Conservation (phyloP, 1,140 invertebrate genomes). For the Epicauta chinensis region DNA sequence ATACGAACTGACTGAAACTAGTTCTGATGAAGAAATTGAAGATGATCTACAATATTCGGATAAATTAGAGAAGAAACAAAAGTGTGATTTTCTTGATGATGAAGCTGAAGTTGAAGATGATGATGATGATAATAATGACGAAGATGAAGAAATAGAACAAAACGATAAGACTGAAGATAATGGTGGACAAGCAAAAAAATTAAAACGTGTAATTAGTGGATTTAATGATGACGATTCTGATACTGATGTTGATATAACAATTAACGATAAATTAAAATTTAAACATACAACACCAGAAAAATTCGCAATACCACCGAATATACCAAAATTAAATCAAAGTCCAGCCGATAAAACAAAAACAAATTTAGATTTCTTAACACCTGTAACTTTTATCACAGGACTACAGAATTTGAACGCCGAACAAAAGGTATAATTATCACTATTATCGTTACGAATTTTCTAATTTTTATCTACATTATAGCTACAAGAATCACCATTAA, state of each 20-base stretch:
- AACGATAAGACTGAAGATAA: slow-evolving; percentile 33
- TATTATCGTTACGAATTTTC: slow-evolving; percentile 7
- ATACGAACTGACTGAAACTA: slow-evolving; percentile 35
- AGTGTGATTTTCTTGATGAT: slow-evolving; percentile 32
- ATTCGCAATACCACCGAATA: slow-evolving; percentile 26
- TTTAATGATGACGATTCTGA: slow-evolving; percentile 31
- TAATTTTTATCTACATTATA: slow-evolving; percentile 3
- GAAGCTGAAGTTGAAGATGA: slow-evolving; percentile 24
- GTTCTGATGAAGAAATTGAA: slow-evolving; percentile 37
- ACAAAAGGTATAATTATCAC: slow-evolving; percentile 22
- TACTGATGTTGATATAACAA: slow-evolving; percentile 30
- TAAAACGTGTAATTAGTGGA: slow-evolving; percentile 36
- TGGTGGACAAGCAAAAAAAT: slow-evolving; percentile 22
- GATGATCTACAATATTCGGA: slow-evolving; percentile 32
- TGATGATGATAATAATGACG: slow-evolving; percentile 41
- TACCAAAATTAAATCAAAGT: slow-evolving; percentile 14
- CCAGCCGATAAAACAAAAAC: slow-evolving; percentile 13
- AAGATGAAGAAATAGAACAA: slow-evolving; percentile 29
- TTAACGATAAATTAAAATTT: slow-evolving; percentile 2
- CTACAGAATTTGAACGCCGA: slow-evolving; percentile 36
- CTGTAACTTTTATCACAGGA: slow-evolving; percentile 32
- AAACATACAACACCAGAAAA: slow-evolving; percentile 26
- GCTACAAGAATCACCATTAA: slow-evolving; percentile 11
- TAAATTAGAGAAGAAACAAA: slow-evolving; percentile 21
- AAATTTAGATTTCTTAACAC: slow-evolving; percentile 31